These are phyloP conservation scores for Catocala sponsa DNA, from an alignment of 2,888 invertebrate genomes.

Conservation along the genomic window DNA sequence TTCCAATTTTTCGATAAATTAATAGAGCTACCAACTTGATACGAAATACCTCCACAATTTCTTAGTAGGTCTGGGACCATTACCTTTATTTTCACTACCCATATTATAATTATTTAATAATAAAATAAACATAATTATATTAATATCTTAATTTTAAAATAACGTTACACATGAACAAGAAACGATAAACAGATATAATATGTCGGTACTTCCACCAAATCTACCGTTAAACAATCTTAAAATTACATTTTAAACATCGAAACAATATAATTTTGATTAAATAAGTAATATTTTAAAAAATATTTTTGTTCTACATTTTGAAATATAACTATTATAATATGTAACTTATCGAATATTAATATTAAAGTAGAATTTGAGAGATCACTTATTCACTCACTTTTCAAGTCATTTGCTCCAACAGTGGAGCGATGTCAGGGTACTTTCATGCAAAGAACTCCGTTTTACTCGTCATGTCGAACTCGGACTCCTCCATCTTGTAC, in stretches of 20 bases:
- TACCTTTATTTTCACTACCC: conserved; percentile 16
- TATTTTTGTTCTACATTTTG: conserved; percentile 17
- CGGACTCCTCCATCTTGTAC: conserved; percentile 97
- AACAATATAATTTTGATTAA: conserved; percentile 19
- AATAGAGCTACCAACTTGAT: conserved; percentile 34
- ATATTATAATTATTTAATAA: conserved; percentile 17
- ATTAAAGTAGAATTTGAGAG: conserved; percentile 49
- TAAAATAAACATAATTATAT: conserved; percentile 23
- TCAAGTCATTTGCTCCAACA: conserved; percentile 77
- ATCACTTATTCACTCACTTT: conserved; percentile 72
- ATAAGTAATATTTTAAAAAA: conserved; percentile 8
- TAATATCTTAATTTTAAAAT: conserved; percentile 19
- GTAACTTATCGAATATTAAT: conserved; percentile 8
- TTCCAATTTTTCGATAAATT: conserved; percentile 58
- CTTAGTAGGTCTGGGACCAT: conserved; percentile 37
- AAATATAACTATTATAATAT: conserved; percentile 5
- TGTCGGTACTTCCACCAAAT: conserved; percentile 14
- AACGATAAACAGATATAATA: not conserved
- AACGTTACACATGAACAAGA: conserved; percentile 13
- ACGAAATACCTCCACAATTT: conserved; percentile 29
- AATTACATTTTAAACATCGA: conserved; percentile 17
- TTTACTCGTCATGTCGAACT: conserved; percentile 96
- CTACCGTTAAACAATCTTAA: conserved; percentile 26
- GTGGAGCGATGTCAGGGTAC: conserved; percentile 80
- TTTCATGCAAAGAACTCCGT: conserved; percentile 96